Conservation (phyloP, 2,113 vertebrate genomes). For the Sylvia atricapilla region DNA sequence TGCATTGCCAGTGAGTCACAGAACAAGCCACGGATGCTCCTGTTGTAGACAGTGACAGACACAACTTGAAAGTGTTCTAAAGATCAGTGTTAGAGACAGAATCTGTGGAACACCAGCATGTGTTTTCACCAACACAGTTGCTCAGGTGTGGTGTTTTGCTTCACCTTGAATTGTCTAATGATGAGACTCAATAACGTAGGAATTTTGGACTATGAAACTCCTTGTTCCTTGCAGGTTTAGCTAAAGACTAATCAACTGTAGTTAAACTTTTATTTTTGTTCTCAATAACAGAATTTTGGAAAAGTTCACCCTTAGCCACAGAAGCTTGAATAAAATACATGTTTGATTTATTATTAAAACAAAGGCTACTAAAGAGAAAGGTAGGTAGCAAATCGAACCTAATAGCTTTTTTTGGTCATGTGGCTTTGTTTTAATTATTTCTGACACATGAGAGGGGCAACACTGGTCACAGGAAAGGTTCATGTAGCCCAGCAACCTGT, state of each 20-base stretch:
- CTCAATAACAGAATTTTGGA: background rate
- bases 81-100: background rate
- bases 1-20: background rate
- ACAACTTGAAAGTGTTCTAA: background rate
- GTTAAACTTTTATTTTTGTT: background rate
- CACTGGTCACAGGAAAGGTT: background rate
- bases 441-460: background rate
- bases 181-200: background rate
- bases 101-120: accelerated
- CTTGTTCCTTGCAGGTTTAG: background rate
- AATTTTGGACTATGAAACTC: background rate
- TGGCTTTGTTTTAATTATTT: background rate
- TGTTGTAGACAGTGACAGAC: too few relatives aligned
- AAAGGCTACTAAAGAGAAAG: background rate
- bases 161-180: background rate
- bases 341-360: background rate
- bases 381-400: background rate
- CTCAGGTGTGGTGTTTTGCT: background rate
- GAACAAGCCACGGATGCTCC: accelerated
- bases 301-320: background rate
- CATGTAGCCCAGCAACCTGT: background rate
- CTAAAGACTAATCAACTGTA: background rate
- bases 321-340: background rate
- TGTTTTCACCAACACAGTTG: background rate
- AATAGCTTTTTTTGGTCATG: background rate